Evolutionary conservation across 2,113 vertebrate species (phyloP), one percentile per base, ranked within the genome.

Genomic region (Taxidea taxus): DNA sequence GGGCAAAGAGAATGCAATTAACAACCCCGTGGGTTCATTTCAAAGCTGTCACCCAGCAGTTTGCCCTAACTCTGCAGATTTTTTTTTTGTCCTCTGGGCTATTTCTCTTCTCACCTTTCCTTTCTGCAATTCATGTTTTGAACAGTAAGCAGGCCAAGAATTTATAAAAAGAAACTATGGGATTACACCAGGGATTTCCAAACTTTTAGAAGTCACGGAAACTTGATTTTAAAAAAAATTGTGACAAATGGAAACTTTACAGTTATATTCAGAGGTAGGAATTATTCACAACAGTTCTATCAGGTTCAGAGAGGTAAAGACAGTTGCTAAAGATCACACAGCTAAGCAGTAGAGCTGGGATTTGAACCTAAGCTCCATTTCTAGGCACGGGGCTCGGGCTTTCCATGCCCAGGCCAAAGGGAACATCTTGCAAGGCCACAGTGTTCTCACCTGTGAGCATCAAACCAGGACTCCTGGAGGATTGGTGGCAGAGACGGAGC

Each of bases 1-100:
- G 96, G 97, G 82, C 98, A 98, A 97, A 99, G 93, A 90, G 98
- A 98, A 99, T 93, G 99, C 99, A 99, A 99, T 99, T 99, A 99
- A 98, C 98, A 98, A 95, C 91, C 96, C 86, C 97, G 98, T 97
- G 97, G 98, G 96, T 98, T 98, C 97, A 97, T 98, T 98, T 98
- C 98, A 84, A 96, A 98, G 97, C 97, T 98, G 97, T 97, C 98
- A 98, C 98, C 98, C 98, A 96, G 98, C 90, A 91, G 89, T 88
- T 95, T 60, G 56, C 96, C 97, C 97, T 77, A 78, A 97, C 74
- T 93, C 90, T 81, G 87, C 64, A 93, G 97, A 39, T 96, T 93
- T 95, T 97, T 97, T 97, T 97, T 42, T 4, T 2, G 34, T 84
- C 95, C 51, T 70, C 87, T 85, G 60, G 88, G 87, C 83, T 98